phyloP scores from a whole-genome alignment of 2,888 invertebrate genomes.

The Terebella lapidaria region DNA sequence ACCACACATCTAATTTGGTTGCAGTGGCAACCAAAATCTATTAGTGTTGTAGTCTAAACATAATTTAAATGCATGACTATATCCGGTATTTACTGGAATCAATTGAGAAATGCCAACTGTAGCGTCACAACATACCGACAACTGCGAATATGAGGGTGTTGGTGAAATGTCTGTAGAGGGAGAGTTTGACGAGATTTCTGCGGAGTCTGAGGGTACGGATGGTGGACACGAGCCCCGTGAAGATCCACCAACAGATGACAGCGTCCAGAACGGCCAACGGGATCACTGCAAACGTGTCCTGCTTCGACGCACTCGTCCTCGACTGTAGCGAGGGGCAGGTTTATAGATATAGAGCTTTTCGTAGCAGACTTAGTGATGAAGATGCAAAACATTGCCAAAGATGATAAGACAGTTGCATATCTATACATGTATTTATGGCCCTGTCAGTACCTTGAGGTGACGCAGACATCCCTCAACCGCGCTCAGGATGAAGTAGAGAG shows the following conservation, averaged over 20 bases:
- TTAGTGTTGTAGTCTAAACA: no score
- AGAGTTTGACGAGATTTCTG: slow-evolving; percentile 83
- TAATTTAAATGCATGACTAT: no score
- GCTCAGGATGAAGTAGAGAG: slow-evolving; percentile 76
- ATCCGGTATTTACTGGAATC: no score
- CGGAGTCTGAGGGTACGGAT: slow-evolving; percentile 81
- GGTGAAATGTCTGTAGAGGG: slow-evolving; percentile 87
- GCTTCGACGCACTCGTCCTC: slow-evolving; percentile 35
- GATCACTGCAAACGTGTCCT: slow-evolving; percentile 68
- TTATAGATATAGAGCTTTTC: no score
- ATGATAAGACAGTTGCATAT: no score
- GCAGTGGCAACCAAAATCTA: no score
- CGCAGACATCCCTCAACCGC: slow-evolving; percentile 82
- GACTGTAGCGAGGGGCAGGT: slow-evolving; percentile 1
- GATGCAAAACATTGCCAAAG: no score
- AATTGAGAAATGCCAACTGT: neutral
- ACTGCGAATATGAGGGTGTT: slow-evolving; percentile 89
- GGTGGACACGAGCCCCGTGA: slow-evolving; percentile 71
- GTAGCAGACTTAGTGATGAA: no score
- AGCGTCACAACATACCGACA: slow-evolving; percentile 56
- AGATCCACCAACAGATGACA: slow-evolving; percentile 63
- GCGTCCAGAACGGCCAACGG: slow-evolving; percentile 76
- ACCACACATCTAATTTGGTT: no score
- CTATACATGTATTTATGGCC: no score
- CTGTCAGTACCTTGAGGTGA: slow-evolving; percentile 58